Evolutionary conservation across 1,140 invertebrate species (phyloP).

Genomic region (Drosophila subobscura): DNA sequence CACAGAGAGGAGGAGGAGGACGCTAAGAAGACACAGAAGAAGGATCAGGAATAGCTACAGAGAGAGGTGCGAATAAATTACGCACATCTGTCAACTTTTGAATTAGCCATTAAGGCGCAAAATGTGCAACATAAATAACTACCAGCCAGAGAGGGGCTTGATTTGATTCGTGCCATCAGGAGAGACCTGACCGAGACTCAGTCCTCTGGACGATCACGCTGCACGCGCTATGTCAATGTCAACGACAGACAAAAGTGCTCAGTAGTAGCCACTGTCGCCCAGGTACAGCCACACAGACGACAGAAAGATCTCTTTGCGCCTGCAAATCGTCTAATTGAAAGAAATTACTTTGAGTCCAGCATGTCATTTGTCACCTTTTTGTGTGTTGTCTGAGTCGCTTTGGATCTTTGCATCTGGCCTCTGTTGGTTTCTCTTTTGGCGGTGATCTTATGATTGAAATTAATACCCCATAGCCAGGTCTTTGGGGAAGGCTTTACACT

Average conservation of each 20-base stretch:
- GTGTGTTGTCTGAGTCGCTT: slow-evolving; percentile 20
- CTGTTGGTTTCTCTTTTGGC: background rate
- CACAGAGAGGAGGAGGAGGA: slow-evolving; percentile 13
- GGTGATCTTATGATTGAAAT: slow-evolving; percentile 46
- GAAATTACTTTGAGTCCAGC: slow-evolving; percentile 82
- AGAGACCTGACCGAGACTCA: slow-evolving; percentile 1
- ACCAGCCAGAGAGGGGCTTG: slow-evolving; percentile 56
- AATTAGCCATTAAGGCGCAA: slow-evolving; percentile 83
- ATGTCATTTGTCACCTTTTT: slow-evolving; percentile 82
- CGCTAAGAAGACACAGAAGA: background rate
- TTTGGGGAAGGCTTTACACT: background rate
- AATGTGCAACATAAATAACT: slow-evolving; percentile 84
- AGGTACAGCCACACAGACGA: background rate
- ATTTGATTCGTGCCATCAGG: slow-evolving; percentile 72
- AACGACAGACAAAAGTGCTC: slow-evolving; percentile 74
- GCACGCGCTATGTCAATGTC: slow-evolving; percentile 82
- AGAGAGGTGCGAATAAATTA: slow-evolving; percentile 76
- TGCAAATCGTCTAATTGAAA: slow-evolving; percentile 80
- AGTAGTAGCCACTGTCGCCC: slow-evolving; percentile 8
- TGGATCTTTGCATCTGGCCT: background rate
- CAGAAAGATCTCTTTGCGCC: slow-evolving; percentile 31
- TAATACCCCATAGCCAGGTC: slow-evolving; percentile 15
- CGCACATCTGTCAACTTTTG: slow-evolving; percentile 83
- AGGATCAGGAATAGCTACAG: background rate
- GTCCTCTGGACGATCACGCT: slow-evolving; percentile 52